Evolutionary conservation across 2,113 vertebrate genomes (phyloP).

Genomic region (Athene cunicularia): DNA sequence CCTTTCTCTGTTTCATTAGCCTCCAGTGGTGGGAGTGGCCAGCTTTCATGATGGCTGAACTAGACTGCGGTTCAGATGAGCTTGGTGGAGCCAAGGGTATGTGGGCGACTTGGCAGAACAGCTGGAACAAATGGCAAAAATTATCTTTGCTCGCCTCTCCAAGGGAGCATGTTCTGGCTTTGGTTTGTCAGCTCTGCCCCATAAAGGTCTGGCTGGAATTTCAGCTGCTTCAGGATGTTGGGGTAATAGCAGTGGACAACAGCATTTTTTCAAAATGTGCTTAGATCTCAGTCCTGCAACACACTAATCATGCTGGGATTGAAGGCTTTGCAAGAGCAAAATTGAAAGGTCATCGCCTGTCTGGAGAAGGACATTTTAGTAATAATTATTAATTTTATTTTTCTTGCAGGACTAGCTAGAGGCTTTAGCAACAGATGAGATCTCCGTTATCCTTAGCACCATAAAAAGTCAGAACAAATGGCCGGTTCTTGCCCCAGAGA

Average conservation of each 20-base stretch:
- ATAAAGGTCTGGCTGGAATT: constrained; percentile 3
- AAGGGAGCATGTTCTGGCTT: background rate
- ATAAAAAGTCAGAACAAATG: background rate
- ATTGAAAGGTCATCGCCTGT: background rate
- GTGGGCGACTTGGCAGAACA: background rate
- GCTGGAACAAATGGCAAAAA: constrained; percentile 10
- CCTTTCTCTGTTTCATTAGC: background rate
- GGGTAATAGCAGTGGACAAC: background rate
- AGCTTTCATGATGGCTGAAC: background rate
- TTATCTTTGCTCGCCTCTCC: background rate
- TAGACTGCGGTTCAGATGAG: background rate
- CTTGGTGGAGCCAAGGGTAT: background rate
- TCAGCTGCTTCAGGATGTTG: background rate
- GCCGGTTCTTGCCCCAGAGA: background rate
- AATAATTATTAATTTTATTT: background rate
- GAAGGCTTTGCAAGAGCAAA: background rate
- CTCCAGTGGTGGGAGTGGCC: background rate
- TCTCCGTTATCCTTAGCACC: background rate
- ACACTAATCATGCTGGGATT: background rate
- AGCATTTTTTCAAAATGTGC: background rate
- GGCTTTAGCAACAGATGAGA: background rate
- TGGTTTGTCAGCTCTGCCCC: background rate
- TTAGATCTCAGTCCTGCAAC: background rate
- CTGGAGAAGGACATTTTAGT: background rate
- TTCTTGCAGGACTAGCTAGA: background rate